A percentile compares a stretch with the other conserved stretches of the same genome.
Evolutionary conservation across 30 jellyfish, hydroid and myxozoan genomes (phyloP).

Genomic region (Turritopsis dohrnii): DNA sequence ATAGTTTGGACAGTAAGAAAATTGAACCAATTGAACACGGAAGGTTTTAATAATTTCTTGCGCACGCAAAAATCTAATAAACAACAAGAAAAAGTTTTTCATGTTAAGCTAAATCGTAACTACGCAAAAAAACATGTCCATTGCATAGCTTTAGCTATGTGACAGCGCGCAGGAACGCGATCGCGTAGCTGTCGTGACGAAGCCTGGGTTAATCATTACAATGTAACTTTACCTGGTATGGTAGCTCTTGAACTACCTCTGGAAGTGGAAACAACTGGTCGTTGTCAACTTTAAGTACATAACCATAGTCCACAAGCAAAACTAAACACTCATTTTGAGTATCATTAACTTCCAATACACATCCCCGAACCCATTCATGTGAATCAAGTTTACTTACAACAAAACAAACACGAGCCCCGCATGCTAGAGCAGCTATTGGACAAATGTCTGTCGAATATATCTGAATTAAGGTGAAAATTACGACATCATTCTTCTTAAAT

Average conservation of each 20-base stretch:
- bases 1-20: too few species aligned
- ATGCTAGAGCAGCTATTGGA: background rate
- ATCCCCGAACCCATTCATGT: constrained; percentile 13
- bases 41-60: too few species aligned
- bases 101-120: too few species aligned
- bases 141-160: too few species aligned
- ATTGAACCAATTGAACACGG: too few species aligned
- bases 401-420: constrained; percentile 8
- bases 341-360: constrained; percentile 14
- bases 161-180: too few species aligned
- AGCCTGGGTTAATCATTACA: too few species aligned
- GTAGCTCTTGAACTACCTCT: background rate
- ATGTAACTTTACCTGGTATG: constrained; percentile 2
- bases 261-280: constrained; percentile 17
- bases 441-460: constrained; percentile 15
- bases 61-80: too few species aligned
- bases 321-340: background rate
- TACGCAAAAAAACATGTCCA: too few species aligned
- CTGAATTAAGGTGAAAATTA: background rate
- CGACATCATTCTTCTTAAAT: background rate
- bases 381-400: background rate
- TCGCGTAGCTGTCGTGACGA: too few species aligned
- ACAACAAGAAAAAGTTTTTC: too few species aligned
- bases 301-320: constrained; percentile 21
- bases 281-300: background rate